phyloP scores from a whole-genome alignment of 2,113 vertebrate genomes.

The Lamprotornis superbus region DNA sequence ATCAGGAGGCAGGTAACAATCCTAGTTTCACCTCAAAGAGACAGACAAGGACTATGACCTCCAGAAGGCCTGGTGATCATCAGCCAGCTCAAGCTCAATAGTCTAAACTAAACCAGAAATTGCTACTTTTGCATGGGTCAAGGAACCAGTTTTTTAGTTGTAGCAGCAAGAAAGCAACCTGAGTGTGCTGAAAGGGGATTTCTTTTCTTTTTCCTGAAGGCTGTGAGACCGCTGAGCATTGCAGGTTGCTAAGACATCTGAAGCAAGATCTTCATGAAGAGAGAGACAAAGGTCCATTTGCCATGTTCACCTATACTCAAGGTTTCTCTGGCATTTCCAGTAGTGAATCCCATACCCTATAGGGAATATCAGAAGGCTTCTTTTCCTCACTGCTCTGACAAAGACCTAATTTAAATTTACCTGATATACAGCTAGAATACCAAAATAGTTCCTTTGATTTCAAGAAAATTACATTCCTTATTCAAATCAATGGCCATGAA shows the following conservation, averaged over 20 bases:
- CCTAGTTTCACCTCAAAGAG: background rate
- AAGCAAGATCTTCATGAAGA: background rate
- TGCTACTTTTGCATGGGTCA: background rate
- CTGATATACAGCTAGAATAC: background rate
- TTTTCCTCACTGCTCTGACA: background rate
- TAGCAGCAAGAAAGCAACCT: background rate
- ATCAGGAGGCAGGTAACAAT: background rate
- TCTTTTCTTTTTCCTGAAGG: background rate
- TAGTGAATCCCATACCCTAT: background rate
- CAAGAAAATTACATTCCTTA: background rate
- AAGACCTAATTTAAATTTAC: background rate
- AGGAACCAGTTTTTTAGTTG: background rate
- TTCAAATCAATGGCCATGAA: background rate
- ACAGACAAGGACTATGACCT: background rate
- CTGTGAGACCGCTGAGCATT: fast-evolving
- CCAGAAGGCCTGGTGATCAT: background rate
- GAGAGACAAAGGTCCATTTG: background rate
- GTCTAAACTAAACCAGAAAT: background rate
- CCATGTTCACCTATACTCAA: background rate
- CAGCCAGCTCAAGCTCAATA: background rate
- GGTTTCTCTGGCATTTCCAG: background rate
- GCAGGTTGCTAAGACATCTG: background rate
- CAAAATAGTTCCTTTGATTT: background rate
- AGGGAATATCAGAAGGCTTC: background rate
- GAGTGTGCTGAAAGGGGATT: background rate